Conservation (phyloP, 2,888 invertebrate species). For the Patella depressa region DNA sequence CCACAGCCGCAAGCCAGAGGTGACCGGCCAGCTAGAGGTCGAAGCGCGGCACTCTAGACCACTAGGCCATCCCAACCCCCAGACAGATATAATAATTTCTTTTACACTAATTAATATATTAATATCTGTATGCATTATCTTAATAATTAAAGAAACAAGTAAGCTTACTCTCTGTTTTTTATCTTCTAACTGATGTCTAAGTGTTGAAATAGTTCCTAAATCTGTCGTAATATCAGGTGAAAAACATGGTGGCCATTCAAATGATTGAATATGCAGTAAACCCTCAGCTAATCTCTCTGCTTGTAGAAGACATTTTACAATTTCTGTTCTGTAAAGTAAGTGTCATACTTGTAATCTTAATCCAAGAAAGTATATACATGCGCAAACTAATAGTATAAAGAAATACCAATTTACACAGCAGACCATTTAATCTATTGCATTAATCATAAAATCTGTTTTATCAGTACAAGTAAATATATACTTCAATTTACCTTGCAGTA, state of each 20-base stretch:
- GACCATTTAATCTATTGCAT: too few relatives aligned
- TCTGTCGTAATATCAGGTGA: conserved; percentile 48
- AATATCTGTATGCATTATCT: not conserved
- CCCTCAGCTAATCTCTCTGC: conserved; percentile 54
- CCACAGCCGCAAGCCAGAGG: too few relatives aligned
- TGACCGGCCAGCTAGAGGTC: too few relatives aligned
- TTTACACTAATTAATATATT: not conserved
- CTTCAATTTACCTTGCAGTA: conserved; percentile 40
- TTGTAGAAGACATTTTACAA: conserved; percentile 48
- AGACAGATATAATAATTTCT: not conserved
- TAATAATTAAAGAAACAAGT: not conserved
- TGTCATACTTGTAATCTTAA: too few relatives aligned
- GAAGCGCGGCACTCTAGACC: too few relatives aligned
- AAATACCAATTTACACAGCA: too few relatives aligned
- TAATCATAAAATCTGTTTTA: too few relatives aligned
- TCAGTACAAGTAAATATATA: too few relatives aligned
- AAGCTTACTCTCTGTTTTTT: conserved; percentile 47
- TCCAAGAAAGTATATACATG: too few relatives aligned
- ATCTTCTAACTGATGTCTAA: conserved; percentile 57
- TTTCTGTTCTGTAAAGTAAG: conserved; percentile 45
- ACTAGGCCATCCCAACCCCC: too few relatives aligned
- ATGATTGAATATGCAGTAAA: conserved; percentile 57
- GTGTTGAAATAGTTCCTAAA: conserved; percentile 44
- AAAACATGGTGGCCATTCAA: conserved; percentile 67
- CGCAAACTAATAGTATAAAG: too few relatives aligned